Percentiles rank a stretch among this genome's conserved stretches.
phyloP scores from a whole-genome alignment of 1,140 invertebrate species.

The Laupala kohalensis region DNA sequence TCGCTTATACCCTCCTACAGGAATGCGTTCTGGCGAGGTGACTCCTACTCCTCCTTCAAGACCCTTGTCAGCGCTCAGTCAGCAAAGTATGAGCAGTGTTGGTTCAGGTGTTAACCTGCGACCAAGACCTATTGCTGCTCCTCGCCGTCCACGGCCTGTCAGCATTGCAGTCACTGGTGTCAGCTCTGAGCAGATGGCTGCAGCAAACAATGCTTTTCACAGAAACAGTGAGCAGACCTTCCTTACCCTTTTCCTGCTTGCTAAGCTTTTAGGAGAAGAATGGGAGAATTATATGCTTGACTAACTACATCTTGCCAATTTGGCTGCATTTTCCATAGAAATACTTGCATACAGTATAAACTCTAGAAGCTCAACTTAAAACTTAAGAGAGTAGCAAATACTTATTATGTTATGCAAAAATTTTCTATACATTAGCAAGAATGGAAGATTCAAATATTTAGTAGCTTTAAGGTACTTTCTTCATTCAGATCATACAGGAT shows the following conservation, averaged over 20 bases:
- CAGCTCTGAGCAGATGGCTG: constrained; percentile 32
- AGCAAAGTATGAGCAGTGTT: constrained; percentile 44
- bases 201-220: constrained; percentile 3
- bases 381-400: too few relatives aligned
- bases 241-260: constrained; percentile 10
- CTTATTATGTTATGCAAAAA: too few relatives aligned
- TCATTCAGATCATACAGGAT: too few relatives aligned
- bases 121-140: constrained; percentile 33
- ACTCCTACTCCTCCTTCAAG: constrained; percentile 55
- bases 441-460: too few relatives aligned
- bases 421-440: too few relatives aligned
- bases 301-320: too few relatives aligned
- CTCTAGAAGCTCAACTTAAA: too few relatives aligned
- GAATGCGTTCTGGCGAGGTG: constrained; percentile 52
- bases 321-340: too few relatives aligned
- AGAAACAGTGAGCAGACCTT: constrained; percentile 33
- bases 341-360: too few relatives aligned
- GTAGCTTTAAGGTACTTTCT: too few relatives aligned
- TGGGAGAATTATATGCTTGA: too few relatives aligned
- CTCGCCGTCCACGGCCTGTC: constrained; percentile 57
- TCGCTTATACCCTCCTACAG: constrained; percentile 22
- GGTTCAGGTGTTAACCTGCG: constrained; percentile 38
- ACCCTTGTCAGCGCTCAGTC: constrained; percentile 67
- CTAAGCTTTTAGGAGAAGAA: neutral
- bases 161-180: constrained; percentile 76